A percentile compares a stretch with the other conserved stretches of the same genome.
Conservation (phyloP, 2,888 invertebrate species). For the Scrobipalpa costella region DNA sequence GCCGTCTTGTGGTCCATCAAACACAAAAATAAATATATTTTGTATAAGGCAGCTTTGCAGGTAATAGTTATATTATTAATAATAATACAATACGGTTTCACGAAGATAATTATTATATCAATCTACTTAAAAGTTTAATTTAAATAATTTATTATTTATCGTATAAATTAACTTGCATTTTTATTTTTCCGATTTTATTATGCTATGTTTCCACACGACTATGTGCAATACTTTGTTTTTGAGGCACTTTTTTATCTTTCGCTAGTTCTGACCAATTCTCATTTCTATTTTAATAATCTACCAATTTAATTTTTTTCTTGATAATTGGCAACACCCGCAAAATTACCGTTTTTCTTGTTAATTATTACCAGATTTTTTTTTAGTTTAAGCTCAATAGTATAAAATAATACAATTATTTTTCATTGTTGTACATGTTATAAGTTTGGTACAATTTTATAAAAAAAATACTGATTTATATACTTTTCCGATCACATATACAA, state of each 20-base stretch:
- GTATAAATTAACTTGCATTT: conserved; percentile 45
- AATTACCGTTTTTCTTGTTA: not conserved
- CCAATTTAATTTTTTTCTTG: not conserved
- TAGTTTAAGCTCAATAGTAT: not conserved
- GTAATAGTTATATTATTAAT: conserved; percentile 3
- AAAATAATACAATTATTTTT: not conserved
- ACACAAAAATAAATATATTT: conserved; percentile 16
- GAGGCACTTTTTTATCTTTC: conserved; percentile 46
- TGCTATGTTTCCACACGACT: conserved; percentile 47
- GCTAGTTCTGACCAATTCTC: conserved; percentile 11
- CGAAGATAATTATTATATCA: conserved; percentile 25
- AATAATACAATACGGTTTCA: conserved; percentile 8
- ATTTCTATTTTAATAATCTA: not conserved
- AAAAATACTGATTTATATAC: conserved; percentile 25
- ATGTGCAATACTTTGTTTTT: conserved; percentile 39
- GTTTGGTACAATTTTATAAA: conserved; percentile 22
- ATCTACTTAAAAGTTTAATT: conserved; percentile 36
- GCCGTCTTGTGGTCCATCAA: conserved; percentile 21
- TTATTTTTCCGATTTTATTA: conserved; percentile 38
- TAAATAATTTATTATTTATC: conserved; percentile 42
- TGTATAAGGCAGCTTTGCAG: conserved; percentile 26
- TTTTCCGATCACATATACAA: conserved; percentile 11
- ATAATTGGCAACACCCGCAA: conserved; percentile 2
- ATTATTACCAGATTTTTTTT: not conserved
- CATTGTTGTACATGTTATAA: conserved; percentile 21